Evolutionary conservation across 2,113 vertebrate genomes (phyloP).

Genomic region (Phyllostomus discolor): DNA sequence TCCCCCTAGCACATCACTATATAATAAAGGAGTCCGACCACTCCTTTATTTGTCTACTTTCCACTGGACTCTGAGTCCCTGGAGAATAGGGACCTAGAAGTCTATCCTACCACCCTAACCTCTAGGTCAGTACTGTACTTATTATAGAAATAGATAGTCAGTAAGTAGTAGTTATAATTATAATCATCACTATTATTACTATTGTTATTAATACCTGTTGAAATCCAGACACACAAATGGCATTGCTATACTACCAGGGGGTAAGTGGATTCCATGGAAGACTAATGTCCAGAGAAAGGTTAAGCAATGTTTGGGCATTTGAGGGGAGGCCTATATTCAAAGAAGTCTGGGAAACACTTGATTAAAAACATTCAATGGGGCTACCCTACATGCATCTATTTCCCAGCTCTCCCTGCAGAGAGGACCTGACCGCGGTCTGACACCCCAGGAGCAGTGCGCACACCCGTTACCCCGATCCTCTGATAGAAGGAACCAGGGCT

Average conservation of each 20-base stretch:
- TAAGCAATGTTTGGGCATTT: background rate
- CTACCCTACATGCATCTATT: background rate
- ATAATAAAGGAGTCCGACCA: background rate
- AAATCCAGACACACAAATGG: background rate
- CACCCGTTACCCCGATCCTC: background rate
- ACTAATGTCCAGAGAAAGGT: background rate
- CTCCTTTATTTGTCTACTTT: background rate
- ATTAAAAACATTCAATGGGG: background rate
- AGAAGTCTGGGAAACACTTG: background rate
- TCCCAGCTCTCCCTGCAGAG: background rate
- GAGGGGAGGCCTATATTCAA: background rate
- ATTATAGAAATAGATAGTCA: background rate
- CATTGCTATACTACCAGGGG: background rate
- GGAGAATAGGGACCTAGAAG: background rate
- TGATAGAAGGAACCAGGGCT: background rate
- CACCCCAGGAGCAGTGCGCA: accelerated
- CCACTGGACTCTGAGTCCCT: background rate
- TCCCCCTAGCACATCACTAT: background rate
- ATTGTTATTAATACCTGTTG: background rate
- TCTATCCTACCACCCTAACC: background rate
- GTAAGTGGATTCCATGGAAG: background rate
- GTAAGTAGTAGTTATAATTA: no score
- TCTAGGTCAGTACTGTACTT: background rate
- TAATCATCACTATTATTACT: background rate
- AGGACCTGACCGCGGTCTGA: background rate